Evolutionary conservation across 1,140 invertebrate species (phyloP).

Genomic region (Halictus rubicundus): DNA sequence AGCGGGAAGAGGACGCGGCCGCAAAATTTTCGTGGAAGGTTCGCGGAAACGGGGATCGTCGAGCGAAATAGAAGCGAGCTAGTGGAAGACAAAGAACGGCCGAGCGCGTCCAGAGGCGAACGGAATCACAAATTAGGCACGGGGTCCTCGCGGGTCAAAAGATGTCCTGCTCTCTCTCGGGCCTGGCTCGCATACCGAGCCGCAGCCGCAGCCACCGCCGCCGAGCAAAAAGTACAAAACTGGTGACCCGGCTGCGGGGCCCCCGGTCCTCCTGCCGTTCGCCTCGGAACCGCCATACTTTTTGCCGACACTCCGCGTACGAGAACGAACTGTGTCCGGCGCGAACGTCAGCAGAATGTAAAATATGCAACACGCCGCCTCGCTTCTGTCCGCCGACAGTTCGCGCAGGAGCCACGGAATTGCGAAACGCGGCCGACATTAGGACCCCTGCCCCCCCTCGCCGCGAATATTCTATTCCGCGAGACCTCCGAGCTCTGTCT

Average conservation of each 20-base stretch:
- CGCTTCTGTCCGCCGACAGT: background rate
- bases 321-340: slow-evolving; percentile 69
- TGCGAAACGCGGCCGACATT: background rate
- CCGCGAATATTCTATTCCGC: background rate
- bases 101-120: slow-evolving; percentile 32
- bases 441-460: background rate
- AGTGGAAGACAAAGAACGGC: background rate
- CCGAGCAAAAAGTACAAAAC: slow-evolving; percentile 71
- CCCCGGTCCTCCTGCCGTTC: slow-evolving; percentile 66
- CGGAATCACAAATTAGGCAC: slow-evolving; percentile 62
- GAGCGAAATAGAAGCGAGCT: background rate
- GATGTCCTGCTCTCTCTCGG: slow-evolving; percentile 50
- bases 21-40: background rate
- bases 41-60: slow-evolving; percentile 6
- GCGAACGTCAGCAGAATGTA: slow-evolving; percentile 77
- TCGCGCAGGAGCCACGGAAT: background rate
- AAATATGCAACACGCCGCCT: slow-evolving; percentile 74
- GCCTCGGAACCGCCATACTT: slow-evolving; percentile 73
- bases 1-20: no score
- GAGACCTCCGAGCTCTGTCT: background rate
- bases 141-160: slow-evolving; percentile 62
- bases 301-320: slow-evolving; percentile 74
- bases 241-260: slow-evolving; percentile 69
- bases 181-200: slow-evolving; percentile 58
- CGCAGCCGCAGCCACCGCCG: slow-evolving; percentile 32